Conservation (phyloP, 2,888 invertebrate species). For the Tachystola acroxantha region DNA sequence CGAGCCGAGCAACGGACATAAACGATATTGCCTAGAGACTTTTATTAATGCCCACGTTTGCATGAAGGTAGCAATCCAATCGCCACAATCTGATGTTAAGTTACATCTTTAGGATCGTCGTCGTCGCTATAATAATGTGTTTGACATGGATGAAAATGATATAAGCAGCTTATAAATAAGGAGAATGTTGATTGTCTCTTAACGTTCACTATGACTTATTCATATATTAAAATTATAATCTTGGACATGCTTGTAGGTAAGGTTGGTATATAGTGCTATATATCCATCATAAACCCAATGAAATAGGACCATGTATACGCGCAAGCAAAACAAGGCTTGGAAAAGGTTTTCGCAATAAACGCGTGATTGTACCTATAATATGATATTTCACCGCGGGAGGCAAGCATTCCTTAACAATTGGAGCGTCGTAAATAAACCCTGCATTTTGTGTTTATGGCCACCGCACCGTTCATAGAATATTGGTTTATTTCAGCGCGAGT, state of each 20-base stretch:
- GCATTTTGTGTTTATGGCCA: conserved; percentile 20
- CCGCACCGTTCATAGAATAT: conserved; percentile 22
- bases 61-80: not conserved
- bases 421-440: conserved; percentile 4
- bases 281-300: too few relatives aligned
- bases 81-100: too few relatives aligned
- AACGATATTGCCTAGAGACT: not conserved
- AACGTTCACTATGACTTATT: too few relatives aligned
- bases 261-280: too few relatives aligned
- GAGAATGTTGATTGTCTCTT: too few relatives aligned
- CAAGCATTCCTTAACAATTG: conserved; percentile 3
- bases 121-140: too few relatives aligned
- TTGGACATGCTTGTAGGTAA: too few relatives aligned
- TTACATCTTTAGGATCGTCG: too few relatives aligned
- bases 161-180: too few relatives aligned
- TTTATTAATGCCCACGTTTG: not conserved
- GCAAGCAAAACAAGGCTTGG: not conserved
- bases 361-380: not conserved
- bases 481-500: conserved; percentile 27
- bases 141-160: too few relatives aligned
- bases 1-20: conserved; percentile 1
- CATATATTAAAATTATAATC: too few relatives aligned
- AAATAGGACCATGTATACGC: too few relatives aligned
- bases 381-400: not conserved
- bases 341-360: not conserved